These are phyloP conservation scores for Anguilla anguilla DNA, from an alignment of 2,797 vertebrate genomes.

Conservation along the genomic window DNA sequence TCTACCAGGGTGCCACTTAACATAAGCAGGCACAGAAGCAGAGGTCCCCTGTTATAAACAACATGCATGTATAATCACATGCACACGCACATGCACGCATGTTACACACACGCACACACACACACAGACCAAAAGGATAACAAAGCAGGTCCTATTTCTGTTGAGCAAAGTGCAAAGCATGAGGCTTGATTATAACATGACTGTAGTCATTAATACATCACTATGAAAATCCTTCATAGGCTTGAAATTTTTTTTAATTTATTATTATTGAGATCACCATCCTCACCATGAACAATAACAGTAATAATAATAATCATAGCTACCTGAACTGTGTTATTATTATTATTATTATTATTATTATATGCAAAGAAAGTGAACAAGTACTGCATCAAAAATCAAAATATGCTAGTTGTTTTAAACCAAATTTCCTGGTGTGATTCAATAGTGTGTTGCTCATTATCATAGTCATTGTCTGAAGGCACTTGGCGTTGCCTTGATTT, in stretches of 20 bases:
- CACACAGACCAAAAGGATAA: constrained; percentile 21
- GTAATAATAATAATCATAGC: no score
- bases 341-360: not conserved
- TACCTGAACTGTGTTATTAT: not conserved
- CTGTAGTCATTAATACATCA: not conserved
- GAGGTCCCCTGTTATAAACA: not conserved
- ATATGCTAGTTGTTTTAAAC: no score
- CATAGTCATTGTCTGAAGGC: not conserved
- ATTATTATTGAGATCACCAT: not conserved
- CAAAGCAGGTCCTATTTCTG: not conserved
- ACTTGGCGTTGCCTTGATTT: not conserved
- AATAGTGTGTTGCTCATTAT: not conserved
- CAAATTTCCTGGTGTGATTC: not conserved
- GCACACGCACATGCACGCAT: constrained; percentile 21
- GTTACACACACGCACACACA: constrained; percentile 22
- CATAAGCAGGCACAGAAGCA: not conserved
- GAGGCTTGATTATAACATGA: not conserved
- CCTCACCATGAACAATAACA: not conserved
- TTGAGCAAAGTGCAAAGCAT: not conserved
- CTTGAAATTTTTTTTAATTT: not conserved
- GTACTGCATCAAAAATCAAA: no score
- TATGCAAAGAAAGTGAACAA: not conserved
- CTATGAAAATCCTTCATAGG: no score
- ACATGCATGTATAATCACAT: constrained; percentile 29
- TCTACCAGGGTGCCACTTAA: not conserved